Percentiles rank a stretch among this genome's conserved stretches.
Evolutionary conservation across 2,888 invertebrate species (phyloP).

Genomic region (Galerucella nymphaeae): DNA sequence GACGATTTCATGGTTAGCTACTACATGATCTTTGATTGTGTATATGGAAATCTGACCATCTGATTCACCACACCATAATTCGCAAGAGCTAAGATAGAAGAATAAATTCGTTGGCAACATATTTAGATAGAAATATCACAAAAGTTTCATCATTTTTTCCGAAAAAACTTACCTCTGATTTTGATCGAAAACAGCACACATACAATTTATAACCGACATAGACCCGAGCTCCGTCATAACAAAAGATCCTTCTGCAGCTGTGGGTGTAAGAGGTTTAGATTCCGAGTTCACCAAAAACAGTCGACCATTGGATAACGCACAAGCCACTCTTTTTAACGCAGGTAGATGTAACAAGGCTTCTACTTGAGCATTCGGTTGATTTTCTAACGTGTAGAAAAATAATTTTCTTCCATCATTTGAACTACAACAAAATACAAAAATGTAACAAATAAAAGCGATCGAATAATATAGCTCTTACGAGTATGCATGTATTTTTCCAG

Average conservation of each 20-base stretch:
- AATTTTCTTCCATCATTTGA: slow-evolving; percentile 69
- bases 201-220: slow-evolving; percentile 75
- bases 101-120: too few relatives aligned
- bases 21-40: slow-evolving; percentile 75
- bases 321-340: slow-evolving; percentile 79
- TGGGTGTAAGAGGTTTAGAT: slow-evolving; percentile 70
- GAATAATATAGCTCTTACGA: slow-evolving; percentile 65
- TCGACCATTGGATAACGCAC: slow-evolving; percentile 83
- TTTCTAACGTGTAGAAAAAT: slow-evolving; percentile 77
- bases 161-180: slow-evolving; percentile 60
- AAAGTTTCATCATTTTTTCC: too few relatives aligned
- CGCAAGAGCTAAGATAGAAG: slow-evolving; percentile 67
- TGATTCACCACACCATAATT: slow-evolving; percentile 91
- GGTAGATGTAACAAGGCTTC: slow-evolving; percentile 76
- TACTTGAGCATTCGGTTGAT: slow-evolving; percentile 74
- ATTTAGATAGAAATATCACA: too few relatives aligned
- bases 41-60: slow-evolving; percentile 84
- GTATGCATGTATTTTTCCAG: slow-evolving; percentile 87
- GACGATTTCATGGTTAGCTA: slow-evolving; percentile 78
- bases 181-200: slow-evolving; percentile 70
- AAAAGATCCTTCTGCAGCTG: slow-evolving; percentile 79
- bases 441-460: neutral
- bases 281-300: slow-evolving; percentile 78
- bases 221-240: slow-evolving; percentile 82
- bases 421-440: slow-evolving; percentile 56